Evolutionary conservation across 2,797 vertebrate genomes (phyloP).

Genomic region (Rhabdophis nuchalis): DNA sequence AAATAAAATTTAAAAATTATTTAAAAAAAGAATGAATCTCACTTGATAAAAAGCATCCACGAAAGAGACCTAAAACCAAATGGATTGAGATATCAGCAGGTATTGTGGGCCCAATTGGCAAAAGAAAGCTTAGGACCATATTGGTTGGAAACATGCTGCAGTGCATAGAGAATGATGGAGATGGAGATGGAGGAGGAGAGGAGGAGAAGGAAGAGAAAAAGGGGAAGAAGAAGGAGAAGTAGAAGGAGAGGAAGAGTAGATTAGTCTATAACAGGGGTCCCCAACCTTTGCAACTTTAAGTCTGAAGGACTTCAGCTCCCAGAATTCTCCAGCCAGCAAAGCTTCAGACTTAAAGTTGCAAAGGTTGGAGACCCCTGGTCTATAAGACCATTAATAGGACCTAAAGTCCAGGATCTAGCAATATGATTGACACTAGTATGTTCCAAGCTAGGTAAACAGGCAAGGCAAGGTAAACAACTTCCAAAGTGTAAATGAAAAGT

Average conservation of each 20-base stretch:
- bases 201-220: no score
- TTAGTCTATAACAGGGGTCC: no score
- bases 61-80: neutral
- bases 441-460: neutral
- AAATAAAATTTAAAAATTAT: no score
- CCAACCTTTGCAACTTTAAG: no score
- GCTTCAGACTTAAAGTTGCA: no score
- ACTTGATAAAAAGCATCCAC: neutral
- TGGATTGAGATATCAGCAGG: neutral
- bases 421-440: neutral
- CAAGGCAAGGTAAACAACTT: neutral
- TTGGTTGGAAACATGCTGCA: neutral
- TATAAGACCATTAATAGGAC: neutral
- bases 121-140: neutral
- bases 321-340: no score
- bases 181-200: no score
- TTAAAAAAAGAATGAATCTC: neutral
- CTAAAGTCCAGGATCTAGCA: neutral
- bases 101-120: neutral
- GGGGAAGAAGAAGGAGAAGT: no score
- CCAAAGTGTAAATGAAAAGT: neutral
- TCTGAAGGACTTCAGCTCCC: no score
- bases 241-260: fast-evolving
- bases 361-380: no score
- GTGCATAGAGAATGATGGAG: neutral